Percentiles rank a stretch among this genome's conserved stretches.
These are phyloP conservation scores for Pithys albifrons DNA, from an alignment of 2,113 vertebrate genomes.

Conservation along the genomic window DNA sequence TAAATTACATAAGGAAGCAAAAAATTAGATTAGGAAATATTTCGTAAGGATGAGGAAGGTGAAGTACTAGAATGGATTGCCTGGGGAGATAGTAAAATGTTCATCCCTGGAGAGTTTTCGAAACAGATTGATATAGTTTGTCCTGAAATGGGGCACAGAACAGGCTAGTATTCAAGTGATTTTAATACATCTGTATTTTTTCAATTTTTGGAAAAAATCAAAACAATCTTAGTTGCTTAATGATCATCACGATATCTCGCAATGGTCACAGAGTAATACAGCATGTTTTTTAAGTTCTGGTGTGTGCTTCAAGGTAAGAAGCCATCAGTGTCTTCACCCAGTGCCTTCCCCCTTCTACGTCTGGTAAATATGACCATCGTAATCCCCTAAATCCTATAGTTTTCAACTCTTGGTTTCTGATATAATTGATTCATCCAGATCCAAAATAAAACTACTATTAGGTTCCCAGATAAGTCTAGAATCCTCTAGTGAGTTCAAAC, in stretches of 20 bases:
- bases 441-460: background rate
- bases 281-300: background rate
- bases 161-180: background rate
- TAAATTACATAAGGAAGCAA: background rate
- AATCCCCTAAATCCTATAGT: background rate
- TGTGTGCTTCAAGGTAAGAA: background rate
- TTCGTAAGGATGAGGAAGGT: background rate
- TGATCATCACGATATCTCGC: background rate
- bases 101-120: background rate
- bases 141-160: background rate
- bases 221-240: background rate
- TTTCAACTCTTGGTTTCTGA: background rate
- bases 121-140: background rate
- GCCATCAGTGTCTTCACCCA: fast-evolving
- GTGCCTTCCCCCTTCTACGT: background rate
- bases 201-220: background rate
- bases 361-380: background rate
- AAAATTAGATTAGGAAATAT: background rate
- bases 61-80: background rate
- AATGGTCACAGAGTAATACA: background rate
- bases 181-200: background rate
- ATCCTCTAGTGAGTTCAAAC: background rate
- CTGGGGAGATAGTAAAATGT: background rate
- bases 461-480: background rate
- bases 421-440: background rate